Percentiles rank a stretch among this genome's conserved stretches.
Evolutionary conservation across 2,113 vertebrate species (phyloP).

Genomic region (Rhombomys opimus): DNA sequence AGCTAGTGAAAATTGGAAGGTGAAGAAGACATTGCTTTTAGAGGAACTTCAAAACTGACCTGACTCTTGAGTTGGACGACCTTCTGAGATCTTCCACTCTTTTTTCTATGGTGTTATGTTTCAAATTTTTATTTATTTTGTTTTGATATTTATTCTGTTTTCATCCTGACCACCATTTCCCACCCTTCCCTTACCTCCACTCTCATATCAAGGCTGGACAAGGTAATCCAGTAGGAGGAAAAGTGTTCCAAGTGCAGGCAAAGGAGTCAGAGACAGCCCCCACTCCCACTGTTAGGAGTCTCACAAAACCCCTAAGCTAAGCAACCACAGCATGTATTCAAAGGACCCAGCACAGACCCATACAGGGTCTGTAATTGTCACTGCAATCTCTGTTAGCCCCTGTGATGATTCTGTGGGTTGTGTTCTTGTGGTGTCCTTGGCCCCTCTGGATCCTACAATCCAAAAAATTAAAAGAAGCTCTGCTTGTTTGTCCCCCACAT

Average conservation of each 20-base stretch:
- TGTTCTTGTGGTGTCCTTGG: background rate
- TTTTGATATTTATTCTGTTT: background rate
- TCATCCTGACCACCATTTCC: background rate
- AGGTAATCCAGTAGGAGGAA: background rate
- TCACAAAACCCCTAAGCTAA: background rate
- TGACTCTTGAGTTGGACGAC: constrained; percentile 24
- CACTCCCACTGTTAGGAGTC: background rate
- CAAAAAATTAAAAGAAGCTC: constrained; percentile 34
- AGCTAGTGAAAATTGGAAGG: background rate
- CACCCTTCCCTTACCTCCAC: background rate
- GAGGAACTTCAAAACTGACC: constrained; percentile 52
- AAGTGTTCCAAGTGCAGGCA: background rate
- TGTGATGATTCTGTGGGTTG: background rate
- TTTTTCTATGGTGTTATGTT: background rate
- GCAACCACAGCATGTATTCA: background rate
- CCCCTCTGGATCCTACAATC: background rate
- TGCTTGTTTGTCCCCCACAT: background rate
- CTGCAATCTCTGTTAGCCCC: background rate
- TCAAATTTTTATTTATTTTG: background rate
- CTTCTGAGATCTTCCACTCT: constrained; percentile 32
- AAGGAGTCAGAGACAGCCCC: background rate
- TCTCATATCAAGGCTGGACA: background rate
- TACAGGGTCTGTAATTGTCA: background rate
- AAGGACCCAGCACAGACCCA: background rate
- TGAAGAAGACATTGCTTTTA: constrained; percentile 20